Evolutionary conservation across 2,797 vertebrate species (phyloP).

Genomic region (Sebastes kiyomatsui): DNA sequence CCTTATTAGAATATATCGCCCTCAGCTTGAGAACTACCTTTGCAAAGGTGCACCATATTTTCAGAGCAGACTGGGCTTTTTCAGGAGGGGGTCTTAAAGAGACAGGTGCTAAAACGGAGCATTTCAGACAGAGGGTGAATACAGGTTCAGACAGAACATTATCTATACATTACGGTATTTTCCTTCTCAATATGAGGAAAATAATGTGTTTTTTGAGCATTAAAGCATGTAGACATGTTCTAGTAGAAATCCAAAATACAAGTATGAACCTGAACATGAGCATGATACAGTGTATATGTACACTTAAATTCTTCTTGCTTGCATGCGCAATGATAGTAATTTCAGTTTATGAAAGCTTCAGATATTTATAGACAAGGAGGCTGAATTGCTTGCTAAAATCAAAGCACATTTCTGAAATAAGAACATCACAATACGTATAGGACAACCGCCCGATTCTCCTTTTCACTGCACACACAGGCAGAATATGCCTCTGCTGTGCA

Average conservation of each 20-base stretch:
- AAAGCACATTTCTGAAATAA: not conserved
- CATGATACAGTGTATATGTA: no score
- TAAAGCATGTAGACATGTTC: no score
- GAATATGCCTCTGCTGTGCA: not conserved
- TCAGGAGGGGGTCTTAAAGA: not conserved
- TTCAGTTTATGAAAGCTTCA: not conserved
- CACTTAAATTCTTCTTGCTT: not conserved
- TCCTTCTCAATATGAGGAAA: no score
- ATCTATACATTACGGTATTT: no score
- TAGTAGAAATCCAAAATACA: no score
- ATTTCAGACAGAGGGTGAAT: not conserved
- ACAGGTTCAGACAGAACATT: not conserved
- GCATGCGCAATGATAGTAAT: not conserved
- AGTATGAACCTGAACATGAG: no score
- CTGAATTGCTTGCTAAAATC: not conserved
- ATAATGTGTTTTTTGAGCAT: no score
- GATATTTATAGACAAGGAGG: not conserved
- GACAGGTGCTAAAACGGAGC: not conserved
- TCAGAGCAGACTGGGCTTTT: not conserved
- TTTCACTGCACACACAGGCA: not conserved
- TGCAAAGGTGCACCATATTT: not conserved
- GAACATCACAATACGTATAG: not conserved
- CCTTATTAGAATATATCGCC: not conserved
- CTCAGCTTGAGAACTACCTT: no score
- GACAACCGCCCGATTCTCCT: not conserved